Conservation (phyloP, 2,888 invertebrate genomes). For the Platycheirus rosarum region DNA sequence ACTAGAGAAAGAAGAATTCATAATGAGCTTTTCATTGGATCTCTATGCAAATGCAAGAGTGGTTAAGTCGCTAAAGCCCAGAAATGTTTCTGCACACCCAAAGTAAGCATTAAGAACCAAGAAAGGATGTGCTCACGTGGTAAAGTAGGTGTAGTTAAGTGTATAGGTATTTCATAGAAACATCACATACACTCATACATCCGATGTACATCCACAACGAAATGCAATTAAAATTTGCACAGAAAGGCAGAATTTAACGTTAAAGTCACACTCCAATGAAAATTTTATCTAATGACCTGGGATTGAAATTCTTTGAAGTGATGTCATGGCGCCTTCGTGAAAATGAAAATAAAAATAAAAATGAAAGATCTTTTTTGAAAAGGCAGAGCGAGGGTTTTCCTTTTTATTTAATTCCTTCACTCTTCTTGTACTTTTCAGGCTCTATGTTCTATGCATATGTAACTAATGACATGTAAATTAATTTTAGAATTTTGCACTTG, state of each 20-base stretch:
- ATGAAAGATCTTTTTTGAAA: conserved; percentile 31
- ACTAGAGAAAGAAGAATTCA: conserved; percentile 48
- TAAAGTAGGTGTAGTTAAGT: conserved; percentile 22
- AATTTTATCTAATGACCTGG: conserved; percentile 73
- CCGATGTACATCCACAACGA: conserved; percentile 21
- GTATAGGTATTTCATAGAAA: background rate
- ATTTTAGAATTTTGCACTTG: conserved; percentile 70
- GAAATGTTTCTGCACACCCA: conserved; percentile 42
- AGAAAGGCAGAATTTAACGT: conserved; percentile 59
- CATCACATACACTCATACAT: conserved; percentile 1
- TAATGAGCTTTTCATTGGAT: conserved; percentile 70
- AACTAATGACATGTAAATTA: conserved; percentile 73
- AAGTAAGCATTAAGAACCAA: conserved; percentile 34
- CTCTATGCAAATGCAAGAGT: conserved; percentile 37
- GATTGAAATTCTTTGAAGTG: conserved; percentile 73
- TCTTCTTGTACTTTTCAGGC: conserved; percentile 16
- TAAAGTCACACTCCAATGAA: conserved; percentile 64
- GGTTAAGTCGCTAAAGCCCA: conserved; percentile 47
- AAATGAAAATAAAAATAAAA: conserved; percentile 45
- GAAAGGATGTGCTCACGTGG: conserved; percentile 41
- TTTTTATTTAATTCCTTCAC: conserved; percentile 10
- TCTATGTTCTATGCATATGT: conserved; percentile 19
- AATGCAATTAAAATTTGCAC: conserved; percentile 69
- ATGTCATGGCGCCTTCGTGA: conserved; percentile 49
- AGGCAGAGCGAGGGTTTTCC: background rate